A percentile compares a stretch with the other conserved stretches of the same genome.
These are phyloP conservation scores for Cynopterus brachyotis DNA, from an alignment of 2,113 vertebrate species.

Conservation along the genomic window DNA sequence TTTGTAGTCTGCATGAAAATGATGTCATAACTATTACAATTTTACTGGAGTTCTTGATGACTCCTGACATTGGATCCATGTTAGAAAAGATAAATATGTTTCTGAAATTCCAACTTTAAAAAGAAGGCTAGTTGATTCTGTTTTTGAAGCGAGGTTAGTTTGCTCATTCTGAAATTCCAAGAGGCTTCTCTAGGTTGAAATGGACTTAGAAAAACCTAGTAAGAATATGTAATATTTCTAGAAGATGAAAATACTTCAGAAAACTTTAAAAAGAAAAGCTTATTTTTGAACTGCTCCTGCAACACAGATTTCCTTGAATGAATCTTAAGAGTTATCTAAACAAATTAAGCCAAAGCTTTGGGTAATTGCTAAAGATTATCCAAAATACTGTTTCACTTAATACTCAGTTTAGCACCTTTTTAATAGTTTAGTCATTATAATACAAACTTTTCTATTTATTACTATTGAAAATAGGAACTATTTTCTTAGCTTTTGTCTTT, in stretches of 20 bases:
- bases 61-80: background rate
- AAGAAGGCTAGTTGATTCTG: background rate
- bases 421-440: background rate
- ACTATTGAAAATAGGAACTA: background rate
- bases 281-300: background rate
- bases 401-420: background rate
- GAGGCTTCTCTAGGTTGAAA: background rate
- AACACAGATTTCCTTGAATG: background rate
- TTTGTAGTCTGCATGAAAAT: background rate
- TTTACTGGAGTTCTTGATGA: background rate
- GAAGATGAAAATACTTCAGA: background rate
- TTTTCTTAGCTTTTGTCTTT: background rate
- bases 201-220: background rate
- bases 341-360: background rate
- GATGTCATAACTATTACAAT: background rate
- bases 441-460: background rate
- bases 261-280: background rate
- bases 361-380: background rate
- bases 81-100: background rate
- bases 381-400: background rate
- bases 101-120: background rate
- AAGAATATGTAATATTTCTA: background rate
- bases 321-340: background rate
- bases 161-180: background rate
- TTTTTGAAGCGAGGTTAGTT: background rate